A percentile compares a stretch with the other conserved stretches of the same genome.
These are phyloP conservation scores for Drosophila pseudoananassae DNA, from an alignment of 1,140 invertebrate species.

Conservation along the genomic window DNA sequence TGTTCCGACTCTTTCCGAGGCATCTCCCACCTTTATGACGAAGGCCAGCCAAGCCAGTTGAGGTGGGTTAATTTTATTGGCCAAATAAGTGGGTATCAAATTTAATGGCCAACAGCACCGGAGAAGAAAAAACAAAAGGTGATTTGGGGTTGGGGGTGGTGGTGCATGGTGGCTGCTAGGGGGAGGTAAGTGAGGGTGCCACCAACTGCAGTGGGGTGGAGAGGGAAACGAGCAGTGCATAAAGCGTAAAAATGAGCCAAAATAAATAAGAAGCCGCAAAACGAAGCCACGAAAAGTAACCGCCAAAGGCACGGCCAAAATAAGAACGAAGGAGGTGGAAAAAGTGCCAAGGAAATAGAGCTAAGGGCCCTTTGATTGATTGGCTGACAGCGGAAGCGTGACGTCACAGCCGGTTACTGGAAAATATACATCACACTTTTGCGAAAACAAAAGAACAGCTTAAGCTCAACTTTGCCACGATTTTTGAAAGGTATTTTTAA, in stretches of 20 bases:
- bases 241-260: constrained; percentile 77
- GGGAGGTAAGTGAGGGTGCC: constrained; percentile 6
- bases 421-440: neutral
- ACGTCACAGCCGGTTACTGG: constrained; percentile 17
- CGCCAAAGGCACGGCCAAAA: neutral
- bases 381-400: constrained; percentile 62
- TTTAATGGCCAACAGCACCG: constrained; percentile 66
- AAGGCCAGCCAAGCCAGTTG: constrained; percentile 66
- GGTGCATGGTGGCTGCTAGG: too few relatives aligned
- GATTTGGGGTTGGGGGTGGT: neutral
- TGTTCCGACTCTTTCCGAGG: neutral
- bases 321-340: neutral
- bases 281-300: constrained; percentile 3
- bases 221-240: constrained; percentile 52
- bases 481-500: too few relatives aligned
- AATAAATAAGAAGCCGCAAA: constrained; percentile 72
- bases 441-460: neutral
- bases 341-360: constrained; percentile 4
- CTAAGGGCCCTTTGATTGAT: constrained; percentile 69
- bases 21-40: constrained; percentile 31
- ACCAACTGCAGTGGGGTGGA: neutral
- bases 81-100: constrained; percentile 82
- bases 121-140: constrained; percentile 30
- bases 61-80: constrained; percentile 83
- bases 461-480: too few relatives aligned